Evolutionary conservation across 2,888 invertebrate genomes (phyloP), one percentile per base, ranked within the genome.

Genomic region (Gastracanthus pulcherrimus): DNA sequence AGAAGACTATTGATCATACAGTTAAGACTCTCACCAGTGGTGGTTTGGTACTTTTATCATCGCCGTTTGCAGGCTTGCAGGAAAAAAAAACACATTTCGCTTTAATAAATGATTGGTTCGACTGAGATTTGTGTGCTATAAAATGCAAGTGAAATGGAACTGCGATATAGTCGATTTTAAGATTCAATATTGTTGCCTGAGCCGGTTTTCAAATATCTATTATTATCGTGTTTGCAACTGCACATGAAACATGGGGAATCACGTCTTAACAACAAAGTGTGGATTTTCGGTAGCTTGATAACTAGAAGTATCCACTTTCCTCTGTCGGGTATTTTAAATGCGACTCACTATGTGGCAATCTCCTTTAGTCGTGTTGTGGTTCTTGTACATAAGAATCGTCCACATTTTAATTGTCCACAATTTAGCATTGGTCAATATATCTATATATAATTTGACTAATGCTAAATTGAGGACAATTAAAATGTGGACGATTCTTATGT

Each of bases 31-130:
- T 88, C 88, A 89, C 88, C 88, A 82, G 85, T 86, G 66, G 23
- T 87, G 85, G 85, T 86, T 87, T 84, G 85, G 88, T 82, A 86
- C 85, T 86, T 86, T 85, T 86, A 86, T 80, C 82, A 87, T 87
- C 87, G 87, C 86, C 83, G 87, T 87, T 85, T 88, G 88, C 84
- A 86, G 86, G 87, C 88, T 89, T 88, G 88, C 79, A 89, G 88
- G 83, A 85, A 31, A 60, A 62, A 87, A 83, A 87, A 83, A 88
- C 78, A 87, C 51, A 76, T 55, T 76, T 55, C 60, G 19, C 26
- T 75, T 81, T 71, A 76, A 58, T 48, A 75, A 75, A 76, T 45
- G 9, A 45, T 41, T 55, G 16, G 45, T 48, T 51, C 31, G 11
- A 6, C 62, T 3, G 19, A 64, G 62, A 64, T 64, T 64, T 34